Conservation (phyloP, 2,113 vertebrate genomes). For the Oncorhynchus kisutch region DNA sequence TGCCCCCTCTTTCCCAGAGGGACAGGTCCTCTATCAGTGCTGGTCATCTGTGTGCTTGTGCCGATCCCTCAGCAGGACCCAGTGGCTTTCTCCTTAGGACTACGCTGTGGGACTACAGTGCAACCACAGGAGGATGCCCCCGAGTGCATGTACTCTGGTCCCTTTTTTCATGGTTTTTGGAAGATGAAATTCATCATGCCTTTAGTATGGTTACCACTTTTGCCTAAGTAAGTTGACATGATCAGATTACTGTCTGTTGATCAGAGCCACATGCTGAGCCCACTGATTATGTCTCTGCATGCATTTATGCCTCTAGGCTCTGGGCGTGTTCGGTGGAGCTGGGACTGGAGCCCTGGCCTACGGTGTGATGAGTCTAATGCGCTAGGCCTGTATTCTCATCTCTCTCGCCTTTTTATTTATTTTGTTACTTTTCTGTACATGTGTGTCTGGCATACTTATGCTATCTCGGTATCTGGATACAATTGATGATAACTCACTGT, state of each 20-base stretch:
- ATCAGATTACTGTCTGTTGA: slow-evolving; percentile 47
- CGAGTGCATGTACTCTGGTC: slow-evolving; percentile 16
- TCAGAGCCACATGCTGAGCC: slow-evolving; percentile 47
- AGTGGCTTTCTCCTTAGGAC: neutral
- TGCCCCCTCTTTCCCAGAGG: slow-evolving; percentile 6
- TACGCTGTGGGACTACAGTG: neutral
- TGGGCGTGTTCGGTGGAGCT: slow-evolving; percentile 4
- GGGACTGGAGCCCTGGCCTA: slow-evolving; percentile 4
- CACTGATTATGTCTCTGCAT: slow-evolving; percentile 39
- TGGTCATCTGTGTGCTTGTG: neutral
- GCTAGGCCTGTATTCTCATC: neutral
- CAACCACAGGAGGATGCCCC: neutral
- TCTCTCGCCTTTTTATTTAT: neutral
- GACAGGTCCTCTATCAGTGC: no score
- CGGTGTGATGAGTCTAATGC: neutral
- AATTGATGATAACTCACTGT: neutral
- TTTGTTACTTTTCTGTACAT: neutral
- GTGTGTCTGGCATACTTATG: neutral
- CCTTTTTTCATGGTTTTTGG: slow-evolving; percentile 22
- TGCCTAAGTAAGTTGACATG: slow-evolving; percentile 41
- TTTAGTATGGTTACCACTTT: slow-evolving; percentile 45
- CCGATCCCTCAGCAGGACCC: neutral
- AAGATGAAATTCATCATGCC: slow-evolving; percentile 35
- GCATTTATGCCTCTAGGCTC: slow-evolving; percentile 2
- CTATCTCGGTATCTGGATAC: neutral